Percentiles rank a stretch among this genome's conserved stretches.
Evolutionary conservation across 2,797 vertebrate genomes (phyloP).

Genomic region (Pogoniulus pusillus): DNA sequence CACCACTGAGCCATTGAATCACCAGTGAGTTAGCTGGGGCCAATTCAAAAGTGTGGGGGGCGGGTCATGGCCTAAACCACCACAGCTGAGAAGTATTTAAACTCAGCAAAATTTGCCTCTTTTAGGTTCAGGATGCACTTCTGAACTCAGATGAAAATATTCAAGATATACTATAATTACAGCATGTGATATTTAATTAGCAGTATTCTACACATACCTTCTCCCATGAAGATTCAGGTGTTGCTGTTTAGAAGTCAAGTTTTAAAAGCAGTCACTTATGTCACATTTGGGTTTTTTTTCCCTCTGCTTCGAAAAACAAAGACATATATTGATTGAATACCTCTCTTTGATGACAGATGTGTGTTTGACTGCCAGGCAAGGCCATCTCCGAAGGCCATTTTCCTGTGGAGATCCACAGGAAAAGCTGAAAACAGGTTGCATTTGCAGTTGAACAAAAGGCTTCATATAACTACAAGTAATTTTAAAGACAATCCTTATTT

Average conservation of each 20-base stretch:
- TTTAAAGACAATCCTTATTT: not conserved
- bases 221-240: not conserved
- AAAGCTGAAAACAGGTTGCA: not conserved
- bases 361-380: not conserved
- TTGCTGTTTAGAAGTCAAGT: not conserved
- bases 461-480: not conserved
- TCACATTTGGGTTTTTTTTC: not conserved
- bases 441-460: not conserved
- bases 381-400: not conserved
- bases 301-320: not conserved
- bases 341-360: not conserved
- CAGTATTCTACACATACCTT: not conserved
- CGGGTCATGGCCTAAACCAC: no score
- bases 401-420: no score
- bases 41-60: no score
- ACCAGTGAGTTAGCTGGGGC: no score
- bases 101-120: not conserved
- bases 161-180: not conserved
- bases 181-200: not conserved
- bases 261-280: not conserved
- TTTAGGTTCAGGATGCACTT: not conserved
- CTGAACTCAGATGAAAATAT: not conserved
- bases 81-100: conserved; percentile 4
- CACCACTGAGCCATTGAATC: no score
- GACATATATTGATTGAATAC: not conserved